phyloP scores from a whole-genome alignment of 2,113 vertebrate genomes.

The Cryptotis parvus region DNA sequence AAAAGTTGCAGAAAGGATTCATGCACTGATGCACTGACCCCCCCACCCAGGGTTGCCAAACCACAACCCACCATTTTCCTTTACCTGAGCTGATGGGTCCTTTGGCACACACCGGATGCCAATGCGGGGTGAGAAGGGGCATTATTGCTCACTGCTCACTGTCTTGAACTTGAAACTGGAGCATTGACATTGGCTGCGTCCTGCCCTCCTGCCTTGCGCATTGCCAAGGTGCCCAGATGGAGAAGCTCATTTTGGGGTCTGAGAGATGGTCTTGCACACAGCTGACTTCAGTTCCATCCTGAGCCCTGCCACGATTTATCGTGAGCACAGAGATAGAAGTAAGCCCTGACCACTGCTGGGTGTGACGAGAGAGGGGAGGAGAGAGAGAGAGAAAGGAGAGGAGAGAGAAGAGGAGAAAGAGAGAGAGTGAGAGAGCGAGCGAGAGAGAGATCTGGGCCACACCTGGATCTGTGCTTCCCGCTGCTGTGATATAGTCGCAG shows the following conservation, averaged over 20 bases:
- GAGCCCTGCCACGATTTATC: too few species aligned
- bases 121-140: not conserved
- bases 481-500: too few species aligned
- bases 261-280: too few species aligned
- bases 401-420: too few species aligned
- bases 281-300: too few species aligned
- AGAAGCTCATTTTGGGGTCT: not conserved
- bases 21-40: not conserved
- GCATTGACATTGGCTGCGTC: not conserved
- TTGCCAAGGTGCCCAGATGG: not conserved
- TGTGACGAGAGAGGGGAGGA: too few species aligned
- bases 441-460: too few species aligned
- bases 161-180: not conserved
- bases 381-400: too few species aligned
- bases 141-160: accelerated
- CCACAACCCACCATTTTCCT: not conserved
- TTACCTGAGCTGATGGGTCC: not conserved
- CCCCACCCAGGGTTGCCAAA: not conserved
- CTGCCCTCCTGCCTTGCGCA: accelerated
- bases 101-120: not conserved
- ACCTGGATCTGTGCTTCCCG: too few species aligned
- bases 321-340: too few species aligned
- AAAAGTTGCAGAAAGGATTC: not conserved
- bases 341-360: too few species aligned
- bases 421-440: too few species aligned